Evolutionary conservation across 2,888 invertebrate species (phyloP), one percentile per base, ranked within the genome.

Genomic region (Neoscelio sp.): DNA sequence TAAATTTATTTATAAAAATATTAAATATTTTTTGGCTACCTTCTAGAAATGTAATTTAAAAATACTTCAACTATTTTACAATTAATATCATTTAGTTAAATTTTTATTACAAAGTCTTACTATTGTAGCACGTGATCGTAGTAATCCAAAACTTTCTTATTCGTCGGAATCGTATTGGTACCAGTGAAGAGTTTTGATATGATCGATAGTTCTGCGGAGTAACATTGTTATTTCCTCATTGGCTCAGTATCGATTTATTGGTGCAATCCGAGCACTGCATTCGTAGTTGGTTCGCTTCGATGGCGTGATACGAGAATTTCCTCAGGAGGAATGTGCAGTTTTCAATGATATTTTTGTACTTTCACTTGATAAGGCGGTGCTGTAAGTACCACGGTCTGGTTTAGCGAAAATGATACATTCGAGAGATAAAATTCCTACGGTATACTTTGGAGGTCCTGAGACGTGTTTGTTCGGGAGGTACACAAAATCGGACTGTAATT

Each of bases 401-500:
- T 44, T 13, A 33, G 42, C 52, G 50, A 60, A 71, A 60, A 60
- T 50, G 60, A 60, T 60, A 50, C 52, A 44, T 42, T 56, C 52
- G 17, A 18, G 18, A 60, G 52, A 60, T 60, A 52, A 71, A 48
- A 52, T 42, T 60, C 6, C 50, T 33, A 4, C 44, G 35, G n/a
- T 23, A 52, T 71, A 35, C 62, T 73, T 73, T 54, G 54, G 71
- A 64, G 52, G 46, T 73, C 62, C 73, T 73, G 64, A 56, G 54
- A 73, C 64, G 48, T 64, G 64, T 64, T 73, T 73, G 64, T 56
- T 64, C 64, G 62, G 46, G 64, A 73, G 64, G 73, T 73, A 73
- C 56, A 73, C 73, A 64, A 73, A 73, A 73, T 73, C 64, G 46
- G 73, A 73, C 73, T 64, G 38, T 64, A 64, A 73, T 73, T 73